phyloP scores from a whole-genome alignment of 2,797 vertebrate species.

The Aphelocoma californica region DNA sequence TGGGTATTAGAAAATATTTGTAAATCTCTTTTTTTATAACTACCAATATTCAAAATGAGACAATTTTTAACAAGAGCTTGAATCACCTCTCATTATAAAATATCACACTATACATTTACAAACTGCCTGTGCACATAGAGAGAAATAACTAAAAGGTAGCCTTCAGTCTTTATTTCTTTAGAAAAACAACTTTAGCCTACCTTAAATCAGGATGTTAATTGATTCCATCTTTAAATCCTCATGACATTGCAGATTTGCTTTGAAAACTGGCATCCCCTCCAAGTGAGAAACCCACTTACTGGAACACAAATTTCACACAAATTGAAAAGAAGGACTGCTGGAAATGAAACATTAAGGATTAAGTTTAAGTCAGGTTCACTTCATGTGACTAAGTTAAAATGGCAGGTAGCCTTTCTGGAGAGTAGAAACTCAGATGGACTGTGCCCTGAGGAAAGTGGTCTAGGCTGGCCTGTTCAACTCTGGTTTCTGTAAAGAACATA shows the following conservation, averaged over 20 bases:
- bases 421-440: background rate
- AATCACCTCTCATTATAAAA: background rate
- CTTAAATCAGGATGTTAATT: background rate
- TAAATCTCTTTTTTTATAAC: background rate
- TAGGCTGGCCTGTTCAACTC: background rate
- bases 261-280: background rate
- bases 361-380: background rate
- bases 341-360: background rate
- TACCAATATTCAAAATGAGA: background rate
- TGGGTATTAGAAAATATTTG: background rate
- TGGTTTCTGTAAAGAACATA: background rate
- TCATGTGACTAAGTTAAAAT: background rate
- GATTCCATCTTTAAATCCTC: background rate
- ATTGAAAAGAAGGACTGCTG: background rate
- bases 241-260: background rate
- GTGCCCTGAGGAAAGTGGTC: background rate
- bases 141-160: background rate
- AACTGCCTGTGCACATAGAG: background rate
- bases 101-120: background rate
- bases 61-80: background rate
- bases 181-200: background rate
- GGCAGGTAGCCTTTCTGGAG: background rate
- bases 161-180: background rate
- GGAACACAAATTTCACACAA: background rate
- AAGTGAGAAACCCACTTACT: background rate